These are phyloP conservation scores for Lates japonicus DNA, from an alignment of 2,797 vertebrate species.

Conservation along the genomic window DNA sequence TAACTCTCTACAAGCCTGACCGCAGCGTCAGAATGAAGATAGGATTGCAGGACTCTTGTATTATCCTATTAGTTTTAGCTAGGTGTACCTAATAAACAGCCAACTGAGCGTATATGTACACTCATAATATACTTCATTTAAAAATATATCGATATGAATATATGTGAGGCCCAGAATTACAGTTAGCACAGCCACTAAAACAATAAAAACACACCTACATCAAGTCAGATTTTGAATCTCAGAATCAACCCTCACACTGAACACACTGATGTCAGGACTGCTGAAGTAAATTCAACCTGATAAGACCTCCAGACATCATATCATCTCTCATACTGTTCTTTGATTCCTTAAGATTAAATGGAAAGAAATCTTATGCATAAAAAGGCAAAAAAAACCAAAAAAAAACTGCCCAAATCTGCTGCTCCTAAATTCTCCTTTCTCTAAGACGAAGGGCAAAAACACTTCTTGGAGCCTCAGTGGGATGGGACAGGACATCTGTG, in stretches of 20 bases:
- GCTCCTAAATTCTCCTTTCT: background rate
- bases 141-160: background rate
- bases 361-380: background rate
- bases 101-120: background rate
- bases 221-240: background rate
- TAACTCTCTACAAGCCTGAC: background rate
- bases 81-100: background rate
- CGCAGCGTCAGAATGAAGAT: too few relatives aligned
- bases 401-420: background rate
- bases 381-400: too few relatives aligned
- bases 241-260: background rate
- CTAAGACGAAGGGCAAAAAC: slow-evolving; percentile 44
- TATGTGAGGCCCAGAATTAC: background rate
- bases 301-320: background rate
- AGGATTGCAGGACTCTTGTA: background rate
- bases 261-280: background rate
- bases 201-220: background rate
- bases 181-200: background rate
- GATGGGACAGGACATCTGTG: slow-evolving; percentile 79
- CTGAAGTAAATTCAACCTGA: background rate
- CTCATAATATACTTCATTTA: background rate
- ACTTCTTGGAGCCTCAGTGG: slow-evolving; percentile 86
- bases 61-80: background rate
- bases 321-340: background rate
- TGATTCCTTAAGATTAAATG: background rate